A percentile compares a stretch with the other conserved stretches of the same genome.
phyloP scores from a whole-genome alignment of 2,797 vertebrate genomes.

The Poliocrania exsul region DNA sequence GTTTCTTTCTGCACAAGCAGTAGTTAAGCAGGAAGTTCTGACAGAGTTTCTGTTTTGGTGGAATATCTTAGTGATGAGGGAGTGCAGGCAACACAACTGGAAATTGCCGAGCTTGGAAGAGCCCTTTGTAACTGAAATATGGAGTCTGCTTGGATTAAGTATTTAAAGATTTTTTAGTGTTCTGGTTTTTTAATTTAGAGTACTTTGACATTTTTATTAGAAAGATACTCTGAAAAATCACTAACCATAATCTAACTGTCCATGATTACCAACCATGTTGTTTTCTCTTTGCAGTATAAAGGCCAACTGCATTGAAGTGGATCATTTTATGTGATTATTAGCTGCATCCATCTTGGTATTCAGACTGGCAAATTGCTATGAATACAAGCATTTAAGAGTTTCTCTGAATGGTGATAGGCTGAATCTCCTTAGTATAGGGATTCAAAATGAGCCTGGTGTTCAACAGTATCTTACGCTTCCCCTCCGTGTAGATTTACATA shows the following conservation, averaged over 20 bases:
- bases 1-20: not conserved
- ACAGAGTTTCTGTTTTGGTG: not conserved
- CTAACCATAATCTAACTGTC: not conserved
- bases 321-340: not conserved
- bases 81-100: not conserved
- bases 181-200: not conserved
- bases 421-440: not conserved
- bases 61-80: not conserved
- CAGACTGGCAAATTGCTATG: not conserved
- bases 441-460: not conserved
- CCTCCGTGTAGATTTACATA: not conserved
- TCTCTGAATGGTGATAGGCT: not conserved
- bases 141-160: not conserved
- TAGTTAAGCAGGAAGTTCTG: not conserved
- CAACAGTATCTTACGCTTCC: not conserved
- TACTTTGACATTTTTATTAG: not conserved
- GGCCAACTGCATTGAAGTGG: not conserved
- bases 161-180: not conserved
- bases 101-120: not conserved
- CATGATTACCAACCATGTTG: not conserved
- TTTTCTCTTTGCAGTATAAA: not conserved
- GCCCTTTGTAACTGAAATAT: not conserved
- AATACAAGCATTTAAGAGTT: not conserved
- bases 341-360: not conserved
- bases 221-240: not conserved